Evolutionary conservation across 2,888 invertebrate genomes (phyloP).

Genomic region (Congeria kusceri): DNA sequence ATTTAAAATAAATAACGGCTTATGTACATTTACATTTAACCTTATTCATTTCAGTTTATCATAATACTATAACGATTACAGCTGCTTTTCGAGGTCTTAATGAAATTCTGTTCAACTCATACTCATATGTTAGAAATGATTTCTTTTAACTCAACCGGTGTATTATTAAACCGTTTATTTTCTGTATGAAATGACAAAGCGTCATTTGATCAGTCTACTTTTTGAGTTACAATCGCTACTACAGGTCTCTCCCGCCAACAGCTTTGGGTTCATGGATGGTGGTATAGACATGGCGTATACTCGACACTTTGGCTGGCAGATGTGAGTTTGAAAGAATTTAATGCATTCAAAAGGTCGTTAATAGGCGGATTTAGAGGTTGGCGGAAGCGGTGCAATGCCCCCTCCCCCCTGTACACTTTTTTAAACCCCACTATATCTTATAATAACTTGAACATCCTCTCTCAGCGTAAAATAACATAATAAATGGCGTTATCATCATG

Average conservation of each 20-base stretch:
- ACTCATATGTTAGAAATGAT: too few relatives aligned
- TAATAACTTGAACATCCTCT: too few relatives aligned
- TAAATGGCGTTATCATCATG: too few relatives aligned
- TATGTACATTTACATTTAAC: background rate
- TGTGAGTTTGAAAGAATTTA: constrained; percentile 64
- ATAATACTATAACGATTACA: background rate
- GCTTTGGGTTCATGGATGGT: constrained; percentile 83
- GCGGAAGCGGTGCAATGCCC: too few relatives aligned
- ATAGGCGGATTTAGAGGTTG: too few relatives aligned
- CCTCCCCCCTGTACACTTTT: too few relatives aligned
- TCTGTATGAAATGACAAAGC: too few relatives aligned
- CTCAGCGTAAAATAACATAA: too few relatives aligned
- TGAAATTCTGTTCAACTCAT: background rate
- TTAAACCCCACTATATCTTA: too few relatives aligned
- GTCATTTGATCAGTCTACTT: background rate
- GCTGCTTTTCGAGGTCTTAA: background rate
- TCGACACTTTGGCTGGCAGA: constrained; percentile 80
- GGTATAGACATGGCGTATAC: constrained; percentile 80
- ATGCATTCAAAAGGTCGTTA: too few relatives aligned
- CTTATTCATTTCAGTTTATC: background rate
- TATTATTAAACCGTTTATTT: too few relatives aligned
- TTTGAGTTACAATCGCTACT: background rate
- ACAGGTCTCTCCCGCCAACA: constrained; percentile 82
- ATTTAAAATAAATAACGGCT: background rate
- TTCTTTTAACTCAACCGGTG: too few relatives aligned